Evolutionary conservation across 2,113 vertebrate genomes (phyloP), one percentile per base, ranked within the genome.

Genomic region (Clupea harengus): DNA sequence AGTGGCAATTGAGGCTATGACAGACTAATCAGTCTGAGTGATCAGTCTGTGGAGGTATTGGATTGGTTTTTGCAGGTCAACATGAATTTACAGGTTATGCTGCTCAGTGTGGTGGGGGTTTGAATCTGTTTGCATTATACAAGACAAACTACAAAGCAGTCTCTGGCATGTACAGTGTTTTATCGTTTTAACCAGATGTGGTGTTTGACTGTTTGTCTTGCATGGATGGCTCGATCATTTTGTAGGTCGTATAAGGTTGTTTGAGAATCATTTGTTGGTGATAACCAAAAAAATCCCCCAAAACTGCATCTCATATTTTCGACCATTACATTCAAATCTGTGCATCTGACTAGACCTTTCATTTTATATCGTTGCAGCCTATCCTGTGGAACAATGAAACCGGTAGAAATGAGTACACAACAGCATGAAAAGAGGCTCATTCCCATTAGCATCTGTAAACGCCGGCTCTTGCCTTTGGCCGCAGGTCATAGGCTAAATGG

Each of bases 401-500:
- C 0, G 13, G 3, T 60, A 20, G 18, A 52, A 52, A 52, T 52
- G 6, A 60, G 20, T 22, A 60, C 54, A 22, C 20, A 60, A 60
- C 54, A 60, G 4, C 22, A 60, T 22, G 18, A 6, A 6, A 22
- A 57, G 20, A 22, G 54, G 4, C 54, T 60, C 54, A 60, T 60
- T 22, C 5, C 22, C 54, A 60, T 60, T 20, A 60, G 54, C 54
- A 75, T 72, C 47, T 46, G 4, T 64, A 2, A 39, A 57, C 9
- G 8, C 4, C 25, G 44, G 32, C 72, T 50, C 5, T 44, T 82
- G 46, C 78, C 45, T 20, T 28, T 81, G 47, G 85, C 22, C 57
- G 82, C 4, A 1, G 57, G 54, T 87, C 82, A 89, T 88, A 92
- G 86, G 88, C 45, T 88, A 87, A 88, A 75, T 60, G 6, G 67